Evolutionary conservation across 2,797 vertebrate species (phyloP).

Genomic region (Chaenodraco wilsoni): DNA sequence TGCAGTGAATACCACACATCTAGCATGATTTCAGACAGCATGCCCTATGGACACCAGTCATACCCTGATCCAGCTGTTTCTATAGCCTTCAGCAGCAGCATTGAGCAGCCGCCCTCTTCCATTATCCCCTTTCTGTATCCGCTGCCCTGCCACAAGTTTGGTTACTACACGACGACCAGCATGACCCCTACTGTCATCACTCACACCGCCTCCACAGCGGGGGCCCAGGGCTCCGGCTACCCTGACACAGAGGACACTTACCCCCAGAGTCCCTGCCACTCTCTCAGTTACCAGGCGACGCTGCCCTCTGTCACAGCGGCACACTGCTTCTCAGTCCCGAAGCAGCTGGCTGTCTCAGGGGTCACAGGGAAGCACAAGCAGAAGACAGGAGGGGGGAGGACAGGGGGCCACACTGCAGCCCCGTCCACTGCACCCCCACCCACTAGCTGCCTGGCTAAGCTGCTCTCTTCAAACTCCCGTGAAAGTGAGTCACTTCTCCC

Average conservation of each 20-base stretch:
- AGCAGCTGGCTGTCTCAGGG: slow-evolving; percentile 64
- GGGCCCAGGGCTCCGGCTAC: slow-evolving; percentile 64
- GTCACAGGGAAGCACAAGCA: slow-evolving; percentile 75
- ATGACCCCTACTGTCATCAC: slow-evolving; percentile 76
- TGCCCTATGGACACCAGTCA: slow-evolving; percentile 68
- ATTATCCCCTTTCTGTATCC: slow-evolving; percentile 78
- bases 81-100: slow-evolving; percentile 42
- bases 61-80: slow-evolving; percentile 57
- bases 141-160: slow-evolving; percentile 78
- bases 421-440: slow-evolving; percentile 48
- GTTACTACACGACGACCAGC: slow-evolving; percentile 65
- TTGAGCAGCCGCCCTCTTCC: slow-evolving; percentile 55
- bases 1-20: slow-evolving; percentile 80
- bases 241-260: slow-evolving; percentile 60
- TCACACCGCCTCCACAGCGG: slow-evolving; percentile 74
- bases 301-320: slow-evolving; percentile 51
- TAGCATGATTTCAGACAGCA: slow-evolving; percentile 54
- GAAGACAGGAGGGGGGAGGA: slow-evolving; percentile 72
- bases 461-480: slow-evolving; percentile 80
- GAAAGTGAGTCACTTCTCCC: slow-evolving; percentile 73
- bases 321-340: slow-evolving; percentile 75
- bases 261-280: slow-evolving; percentile 60
- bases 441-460: slow-evolving; percentile 86
- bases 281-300: slow-evolving; percentile 65
- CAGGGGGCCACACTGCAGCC: slow-evolving; percentile 24